Evolutionary conservation across 2,888 invertebrate genomes (phyloP).

Genomic region (Tetropium fuscum): DNA sequence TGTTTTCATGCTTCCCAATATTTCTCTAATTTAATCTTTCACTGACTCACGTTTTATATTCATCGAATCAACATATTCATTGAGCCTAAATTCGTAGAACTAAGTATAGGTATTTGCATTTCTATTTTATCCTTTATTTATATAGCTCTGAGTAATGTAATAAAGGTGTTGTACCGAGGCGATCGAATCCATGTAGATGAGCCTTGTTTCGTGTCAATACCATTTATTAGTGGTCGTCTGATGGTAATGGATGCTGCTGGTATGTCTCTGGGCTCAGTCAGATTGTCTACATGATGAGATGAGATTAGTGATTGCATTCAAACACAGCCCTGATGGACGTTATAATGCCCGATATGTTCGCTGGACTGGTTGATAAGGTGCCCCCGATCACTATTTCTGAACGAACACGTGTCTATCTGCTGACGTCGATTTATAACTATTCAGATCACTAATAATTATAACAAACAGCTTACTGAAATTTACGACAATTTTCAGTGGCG

Average conservation of each 20-base stretch:
- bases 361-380: conserved; percentile 53
- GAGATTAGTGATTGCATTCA: conserved; percentile 60
- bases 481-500: too few relatives aligned
- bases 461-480: too few relatives aligned
- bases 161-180: conserved; percentile 10
- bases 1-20: too few relatives aligned
- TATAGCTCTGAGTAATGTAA: too few relatives aligned
- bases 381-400: conserved; percentile 56
- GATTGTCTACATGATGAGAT: conserved; percentile 45
- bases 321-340: conserved; percentile 62
- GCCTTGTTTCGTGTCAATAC: conserved; percentile 41
- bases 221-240: conserved; percentile 40
- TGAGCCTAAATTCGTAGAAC: too few relatives aligned
- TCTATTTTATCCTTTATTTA: too few relatives aligned
- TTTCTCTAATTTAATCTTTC: too few relatives aligned
- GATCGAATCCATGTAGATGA: conserved; percentile 20
- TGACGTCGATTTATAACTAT: conserved; percentile 44
- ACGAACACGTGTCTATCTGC: conserved; percentile 48
- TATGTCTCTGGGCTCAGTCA: conserved; percentile 44
- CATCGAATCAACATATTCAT: too few relatives aligned
- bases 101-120: too few relatives aligned
- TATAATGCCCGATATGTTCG: conserved; percentile 61
- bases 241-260: conserved; percentile 41
- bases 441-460: conserved; percentile 20
- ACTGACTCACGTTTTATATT: too few relatives aligned